Percentiles rank a stretch among this genome's conserved stretches.
Conservation (phyloP, 2,888 invertebrate genomes). For the Drosophila prolongata region DNA sequence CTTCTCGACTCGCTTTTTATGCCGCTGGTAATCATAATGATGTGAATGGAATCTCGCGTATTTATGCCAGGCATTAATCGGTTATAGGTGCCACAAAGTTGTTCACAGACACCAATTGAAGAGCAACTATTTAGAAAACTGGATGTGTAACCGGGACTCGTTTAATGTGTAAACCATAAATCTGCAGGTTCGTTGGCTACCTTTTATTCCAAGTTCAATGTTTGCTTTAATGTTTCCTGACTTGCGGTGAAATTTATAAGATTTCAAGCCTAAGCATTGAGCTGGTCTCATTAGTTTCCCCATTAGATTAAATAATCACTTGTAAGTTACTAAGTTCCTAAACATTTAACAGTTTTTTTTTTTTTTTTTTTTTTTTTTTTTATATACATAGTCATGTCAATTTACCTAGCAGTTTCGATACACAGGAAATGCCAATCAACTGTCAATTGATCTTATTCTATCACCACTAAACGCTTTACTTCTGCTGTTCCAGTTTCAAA, state of each 20-base stretch:
- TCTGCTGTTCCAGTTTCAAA: conserved; percentile 9
- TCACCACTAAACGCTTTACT: conserved; percentile 11
- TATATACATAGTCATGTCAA: no score
- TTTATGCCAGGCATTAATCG: conserved; percentile 39
- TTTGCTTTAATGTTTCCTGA: not conserved
- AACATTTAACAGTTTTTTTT: no score
- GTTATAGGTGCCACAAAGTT: conserved; percentile 20
- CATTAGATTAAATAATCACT: no score
- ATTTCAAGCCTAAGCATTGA: not conserved
- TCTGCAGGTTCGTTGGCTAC: conserved; percentile 7
- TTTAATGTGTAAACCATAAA: conserved; percentile 20
- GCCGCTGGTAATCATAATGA: conserved; percentile 16
- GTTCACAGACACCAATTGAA: not conserved
- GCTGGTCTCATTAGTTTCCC: not conserved
- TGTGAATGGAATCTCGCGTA: conserved; percentile 35
- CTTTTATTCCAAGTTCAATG: not conserved
- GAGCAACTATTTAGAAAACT: conserved; percentile 14
- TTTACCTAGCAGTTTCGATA: not conserved
- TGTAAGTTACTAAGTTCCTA: no score
- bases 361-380: no score
- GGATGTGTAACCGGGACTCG: conserved; percentile 24
- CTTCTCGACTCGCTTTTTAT: conserved; percentile 13
- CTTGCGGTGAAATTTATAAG: conserved; percentile 5
- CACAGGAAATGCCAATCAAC: not conserved
- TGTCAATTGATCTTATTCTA: conserved; percentile 24